A percentile compares a stretch with the other conserved stretches of the same genome.
Conservation (phyloP, 2,797 vertebrate species). For the Labroides dimidiatus region DNA sequence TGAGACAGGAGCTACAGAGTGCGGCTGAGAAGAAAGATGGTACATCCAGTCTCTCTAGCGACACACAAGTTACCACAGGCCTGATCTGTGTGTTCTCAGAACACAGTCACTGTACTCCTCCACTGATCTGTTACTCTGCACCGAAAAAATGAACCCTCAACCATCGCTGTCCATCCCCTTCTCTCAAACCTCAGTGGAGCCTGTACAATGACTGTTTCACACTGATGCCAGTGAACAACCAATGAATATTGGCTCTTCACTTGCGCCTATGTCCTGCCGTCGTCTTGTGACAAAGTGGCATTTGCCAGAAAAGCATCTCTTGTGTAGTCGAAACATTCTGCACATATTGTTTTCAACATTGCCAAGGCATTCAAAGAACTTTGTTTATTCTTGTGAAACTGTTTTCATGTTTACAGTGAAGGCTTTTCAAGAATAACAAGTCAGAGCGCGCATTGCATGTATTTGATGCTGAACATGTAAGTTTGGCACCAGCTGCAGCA, state of each 20-base stretch:
- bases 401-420: conserved; percentile 68
- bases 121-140: conserved; percentile 41
- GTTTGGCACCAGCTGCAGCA: conserved; percentile 89
- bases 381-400: conserved; percentile 59
- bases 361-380: conserved; percentile 35
- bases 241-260: conserved; percentile 70
- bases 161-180: conserved; percentile 6
- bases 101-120: conserved; percentile 55
- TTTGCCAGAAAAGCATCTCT: conserved; percentile 39
- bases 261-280: conserved; percentile 52
- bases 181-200: conserved; percentile 55
- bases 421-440: conserved; percentile 72
- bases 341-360: conserved; percentile 62
- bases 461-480: conserved; percentile 76
- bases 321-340: conserved; percentile 50
- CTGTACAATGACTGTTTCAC: conserved; percentile 57
- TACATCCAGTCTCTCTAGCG: conserved; percentile 43
- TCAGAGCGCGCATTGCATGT: conserved; percentile 80
- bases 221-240: conserved; percentile 61
- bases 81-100: conserved; percentile 52
- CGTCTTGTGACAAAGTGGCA: conserved; percentile 43
- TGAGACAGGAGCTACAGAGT: conserved; percentile 87
- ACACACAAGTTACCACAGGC: conserved; percentile 28
- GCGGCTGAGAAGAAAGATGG: conserved; percentile 60
- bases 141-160: conserved; percentile 10